Evolutionary conservation across 2,888 invertebrate species (phyloP), one percentile per base, ranked within the genome.

Genomic region (Pachymerium ferrugineum): DNA sequence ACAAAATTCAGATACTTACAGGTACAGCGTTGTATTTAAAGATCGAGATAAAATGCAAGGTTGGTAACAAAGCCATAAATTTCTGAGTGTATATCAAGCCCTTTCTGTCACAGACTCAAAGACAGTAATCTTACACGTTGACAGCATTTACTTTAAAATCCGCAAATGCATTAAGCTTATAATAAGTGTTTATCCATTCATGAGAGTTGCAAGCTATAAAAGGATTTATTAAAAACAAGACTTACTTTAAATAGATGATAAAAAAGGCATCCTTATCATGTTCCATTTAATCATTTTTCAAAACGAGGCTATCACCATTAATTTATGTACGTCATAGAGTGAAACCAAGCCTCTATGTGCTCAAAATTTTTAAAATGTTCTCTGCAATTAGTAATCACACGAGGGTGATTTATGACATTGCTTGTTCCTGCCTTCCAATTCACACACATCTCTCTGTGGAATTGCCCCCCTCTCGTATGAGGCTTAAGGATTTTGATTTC

Each of bases 211-310:
- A n/a, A 54, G 6, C 19, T 19, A 54, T 8, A 54, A 54, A 19
- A 54, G 10, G 22, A 19, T 19, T 4, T 54, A 16, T 19, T 22
- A 54, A 19, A 22, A 54, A 54, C 38, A 16, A 38, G 22, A 62
- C 25, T 62, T 62, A 62, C 28, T 62, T 22, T 62, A 62, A 62
- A 62, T 28, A 62, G 62, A 25, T 47, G 10, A 28, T 28, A 62
- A 25, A 62, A 62, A 62, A 28, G 4, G 62, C 62, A 62, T 62
- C 62, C 62, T 62, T 62, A 62, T 62, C 62, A 25, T 62, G 28
- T 62, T 62, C n/a, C 62, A 62, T 62, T 62, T 62, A 62, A 62
- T 62, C 62, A 62, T 62, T 62, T 62, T 62, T 62, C 62, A 62
- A 62, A 62, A n/a, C 62, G 25, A 62, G 62, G n/a, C 62, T 62